Evolutionary conservation across 2,113 vertebrate species (phyloP), one percentile per base, ranked within the genome.

Genomic region (Epinephelus fuscoguttatus): DNA sequence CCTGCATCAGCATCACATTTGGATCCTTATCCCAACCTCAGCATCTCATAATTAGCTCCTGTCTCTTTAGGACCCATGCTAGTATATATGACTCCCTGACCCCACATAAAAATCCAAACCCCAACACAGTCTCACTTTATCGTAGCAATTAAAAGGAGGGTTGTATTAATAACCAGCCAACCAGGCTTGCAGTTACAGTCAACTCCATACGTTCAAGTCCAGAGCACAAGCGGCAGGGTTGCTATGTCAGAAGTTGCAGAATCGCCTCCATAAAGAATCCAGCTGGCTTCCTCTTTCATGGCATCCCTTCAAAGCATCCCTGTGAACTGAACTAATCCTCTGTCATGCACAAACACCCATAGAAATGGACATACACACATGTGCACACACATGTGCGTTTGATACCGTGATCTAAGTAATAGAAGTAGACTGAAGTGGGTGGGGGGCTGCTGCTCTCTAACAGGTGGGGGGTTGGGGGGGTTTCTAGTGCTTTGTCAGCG

Each of bases 401-500:
- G 76, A 82, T 59, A 64, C 63, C 47, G 53, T 52, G 50, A 75
- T 82, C 42, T 75, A 71, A 76, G 80, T 25, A 69, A 25, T 53
- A 64, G 67, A 72, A 79, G 70, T 59, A 85, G 86, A 69, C 59
- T 67, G 71, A 68, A 68, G 63, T 80, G 72, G 75, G 49, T 17
- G n/a, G 59, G 63, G 67, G 66, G 70, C 55, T 75, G 33, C 61
- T 84, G 18, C 81, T 86, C 80, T 82, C 75, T 71, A 77, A 72
- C 85, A 87, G 77, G 66, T 88, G 62, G 78, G 67, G 82, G 74
- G 61, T 57, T 30, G 17, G 19, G 23, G 33, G 61, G 15, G n/a
- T 9, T 71, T 66, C 68, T 76, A 84, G 82, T 89, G 88, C 85
- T 90, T 87, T 90, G 85, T 93, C 91, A 91, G 88, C 78, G 13